Percentiles rank a stretch among this genome's conserved stretches.
Conservation (phyloP, 2,888 invertebrate genomes). For the Metalampra italica region DNA sequence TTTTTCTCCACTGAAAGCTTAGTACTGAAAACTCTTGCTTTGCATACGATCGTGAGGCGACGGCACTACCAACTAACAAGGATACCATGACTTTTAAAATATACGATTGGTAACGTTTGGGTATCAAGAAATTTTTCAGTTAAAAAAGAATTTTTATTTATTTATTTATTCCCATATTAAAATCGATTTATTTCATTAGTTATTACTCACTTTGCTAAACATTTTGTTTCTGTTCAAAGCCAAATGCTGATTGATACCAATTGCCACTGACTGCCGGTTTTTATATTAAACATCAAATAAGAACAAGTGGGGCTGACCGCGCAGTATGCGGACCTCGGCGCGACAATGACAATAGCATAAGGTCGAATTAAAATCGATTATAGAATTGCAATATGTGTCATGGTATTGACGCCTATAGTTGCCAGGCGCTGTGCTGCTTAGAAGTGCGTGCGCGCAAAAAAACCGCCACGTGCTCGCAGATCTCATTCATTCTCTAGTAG, state of each 20-base stretch:
- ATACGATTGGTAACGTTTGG: too few relatives aligned
- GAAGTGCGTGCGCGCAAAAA: constrained; percentile 14
- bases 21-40: too few relatives aligned
- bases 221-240: constrained; percentile 49
- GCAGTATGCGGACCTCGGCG: constrained; percentile 44
- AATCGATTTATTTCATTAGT: background rate
- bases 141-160: too few relatives aligned
- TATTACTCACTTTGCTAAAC: constrained; percentile 62
- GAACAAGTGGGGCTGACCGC: constrained; percentile 59
- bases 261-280: constrained; percentile 45
- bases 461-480: background rate
- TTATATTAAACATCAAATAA: constrained; percentile 57
- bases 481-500: too few relatives aligned
- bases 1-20: too few relatives aligned
- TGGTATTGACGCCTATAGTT: constrained; percentile 46
- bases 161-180: too few relatives aligned
- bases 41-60: too few relatives aligned
- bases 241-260: constrained; percentile 56
- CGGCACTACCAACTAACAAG: too few relatives aligned
- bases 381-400: constrained; percentile 60
- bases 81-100: too few relatives aligned
- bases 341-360: constrained; percentile 55
- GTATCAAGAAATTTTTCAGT: too few relatives aligned
- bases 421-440: constrained; percentile 29
- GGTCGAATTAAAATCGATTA: constrained; percentile 50